phyloP scores from a whole-genome alignment of 2,888 invertebrate genomes.

The Ectemnius continuus region DNA sequence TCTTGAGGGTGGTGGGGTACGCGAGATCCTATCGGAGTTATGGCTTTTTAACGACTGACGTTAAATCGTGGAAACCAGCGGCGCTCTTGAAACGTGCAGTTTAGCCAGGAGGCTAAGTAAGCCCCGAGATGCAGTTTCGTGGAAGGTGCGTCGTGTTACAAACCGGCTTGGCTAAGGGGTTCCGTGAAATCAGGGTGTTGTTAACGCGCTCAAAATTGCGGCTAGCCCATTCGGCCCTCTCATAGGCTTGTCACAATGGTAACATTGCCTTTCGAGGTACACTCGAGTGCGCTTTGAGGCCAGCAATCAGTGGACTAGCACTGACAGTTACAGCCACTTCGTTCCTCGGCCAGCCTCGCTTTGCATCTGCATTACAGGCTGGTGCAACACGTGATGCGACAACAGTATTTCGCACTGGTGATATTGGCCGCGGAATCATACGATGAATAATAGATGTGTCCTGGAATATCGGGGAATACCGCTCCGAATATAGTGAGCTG shows the following conservation, averaged over 20 bases:
- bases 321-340: conserved; percentile 1
- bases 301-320: background rate
- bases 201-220: background rate
- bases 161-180: background rate
- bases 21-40: conserved; percentile 47
- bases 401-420: background rate
- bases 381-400: conserved; percentile 5
- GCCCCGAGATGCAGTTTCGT: background rate
- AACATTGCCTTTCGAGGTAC: too few relatives aligned
- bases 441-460: conserved; percentile 2
- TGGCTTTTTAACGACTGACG: conserved; percentile 60
- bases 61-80: conserved; percentile 48
- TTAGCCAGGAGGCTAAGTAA: background rate
- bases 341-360: background rate
- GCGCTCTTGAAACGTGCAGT: conserved; percentile 14
- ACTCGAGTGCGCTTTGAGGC: too few relatives aligned
- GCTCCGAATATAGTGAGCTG: too few relatives aligned
- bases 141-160: background rate
- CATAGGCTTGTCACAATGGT: too few relatives aligned
- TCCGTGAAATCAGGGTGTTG: conserved; percentile 5
- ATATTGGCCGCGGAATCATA: conserved; percentile 1
- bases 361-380: conserved; percentile 2
- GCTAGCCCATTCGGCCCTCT: too few relatives aligned
- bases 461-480: background rate
- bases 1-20: background rate